Percentiles rank a stretch among this genome's conserved stretches.
phyloP scores from a whole-genome alignment of 2,888 invertebrate genomes.

The Crioceris asparagi region DNA sequence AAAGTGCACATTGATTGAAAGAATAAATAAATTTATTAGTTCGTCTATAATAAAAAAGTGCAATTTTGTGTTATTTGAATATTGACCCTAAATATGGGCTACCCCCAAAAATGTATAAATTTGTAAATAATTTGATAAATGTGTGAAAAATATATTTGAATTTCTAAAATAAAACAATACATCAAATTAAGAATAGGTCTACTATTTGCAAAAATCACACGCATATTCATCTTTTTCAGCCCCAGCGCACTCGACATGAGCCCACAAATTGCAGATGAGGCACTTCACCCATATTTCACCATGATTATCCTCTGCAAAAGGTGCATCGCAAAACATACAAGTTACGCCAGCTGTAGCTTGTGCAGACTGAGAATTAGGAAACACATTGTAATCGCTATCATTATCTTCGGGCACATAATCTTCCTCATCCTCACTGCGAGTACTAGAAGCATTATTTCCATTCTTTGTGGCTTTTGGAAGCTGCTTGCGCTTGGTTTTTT shows the following conservation, averaged over 20 bases:
- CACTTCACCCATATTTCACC: slow-evolving; percentile 9
- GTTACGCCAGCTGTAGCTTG: background rate
- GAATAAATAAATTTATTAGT: no score
- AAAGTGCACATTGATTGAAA: no score
- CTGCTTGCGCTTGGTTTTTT: background rate
- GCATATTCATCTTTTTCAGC: slow-evolving; percentile 5
- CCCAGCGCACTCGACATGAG: slow-evolving; percentile 9
- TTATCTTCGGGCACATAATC: background rate
- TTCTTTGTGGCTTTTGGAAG: background rate
- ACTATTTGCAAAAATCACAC: slow-evolving; percentile 10
- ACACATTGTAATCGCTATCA: background rate
- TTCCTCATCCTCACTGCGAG: background rate
- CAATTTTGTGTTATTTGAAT: no score
- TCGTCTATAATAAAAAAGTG: no score
- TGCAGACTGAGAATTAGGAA: background rate
- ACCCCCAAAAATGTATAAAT: no score
- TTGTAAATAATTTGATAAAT: no score
- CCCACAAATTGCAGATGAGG: slow-evolving; percentile 6
- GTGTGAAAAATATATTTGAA: no score
- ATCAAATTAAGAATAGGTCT: no score
- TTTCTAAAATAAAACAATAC: no score
- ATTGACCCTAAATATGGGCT: no score
- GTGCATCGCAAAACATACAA: slow-evolving; percentile 5
- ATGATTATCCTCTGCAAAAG: slow-evolving; percentile 6
- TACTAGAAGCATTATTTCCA: background rate